Evolutionary conservation across 2,888 invertebrate species (phyloP).

Genomic region (Metallyticus violacea): DNA sequence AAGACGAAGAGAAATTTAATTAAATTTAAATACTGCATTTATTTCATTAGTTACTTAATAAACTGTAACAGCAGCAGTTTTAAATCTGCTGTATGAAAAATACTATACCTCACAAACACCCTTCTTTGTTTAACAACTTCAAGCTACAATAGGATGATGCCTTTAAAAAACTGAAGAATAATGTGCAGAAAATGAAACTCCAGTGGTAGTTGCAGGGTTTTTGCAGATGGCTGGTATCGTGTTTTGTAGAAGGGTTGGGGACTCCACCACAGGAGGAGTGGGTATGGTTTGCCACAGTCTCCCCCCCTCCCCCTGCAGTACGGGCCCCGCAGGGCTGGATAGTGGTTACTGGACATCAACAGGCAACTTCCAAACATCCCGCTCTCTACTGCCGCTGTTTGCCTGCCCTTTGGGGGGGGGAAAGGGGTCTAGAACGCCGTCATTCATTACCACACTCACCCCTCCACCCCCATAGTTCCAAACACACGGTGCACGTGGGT

Average conservation of each 20-base stretch:
- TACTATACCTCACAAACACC: too few relatives aligned
- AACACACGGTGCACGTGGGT: background rate
- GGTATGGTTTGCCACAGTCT: background rate
- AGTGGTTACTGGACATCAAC: background rate
- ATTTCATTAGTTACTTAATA: too few relatives aligned
- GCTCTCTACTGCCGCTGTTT: background rate
- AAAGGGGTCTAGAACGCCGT: background rate
- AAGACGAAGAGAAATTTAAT: too few relatives aligned
- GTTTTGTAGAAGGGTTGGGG: background rate
- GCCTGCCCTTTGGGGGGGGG: background rate
- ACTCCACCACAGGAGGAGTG: background rate
- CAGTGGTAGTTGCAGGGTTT: background rate
- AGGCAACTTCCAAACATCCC: background rate
- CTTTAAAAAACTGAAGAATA: too few relatives aligned
- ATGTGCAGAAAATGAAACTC: too few relatives aligned
- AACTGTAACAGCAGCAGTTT: too few relatives aligned
- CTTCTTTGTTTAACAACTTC: too few relatives aligned
- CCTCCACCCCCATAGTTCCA: too few relatives aligned
- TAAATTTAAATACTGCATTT: too few relatives aligned
- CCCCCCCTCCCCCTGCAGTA: background rate
- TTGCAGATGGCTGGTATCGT: background rate
- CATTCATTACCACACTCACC: background rate
- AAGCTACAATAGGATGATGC: too few relatives aligned
- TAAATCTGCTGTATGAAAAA: too few relatives aligned
- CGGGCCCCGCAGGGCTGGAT: background rate